Base-by-base conservation (phyloP, 2,888 invertebrate species). In the Salticus scenicus region DNA sequence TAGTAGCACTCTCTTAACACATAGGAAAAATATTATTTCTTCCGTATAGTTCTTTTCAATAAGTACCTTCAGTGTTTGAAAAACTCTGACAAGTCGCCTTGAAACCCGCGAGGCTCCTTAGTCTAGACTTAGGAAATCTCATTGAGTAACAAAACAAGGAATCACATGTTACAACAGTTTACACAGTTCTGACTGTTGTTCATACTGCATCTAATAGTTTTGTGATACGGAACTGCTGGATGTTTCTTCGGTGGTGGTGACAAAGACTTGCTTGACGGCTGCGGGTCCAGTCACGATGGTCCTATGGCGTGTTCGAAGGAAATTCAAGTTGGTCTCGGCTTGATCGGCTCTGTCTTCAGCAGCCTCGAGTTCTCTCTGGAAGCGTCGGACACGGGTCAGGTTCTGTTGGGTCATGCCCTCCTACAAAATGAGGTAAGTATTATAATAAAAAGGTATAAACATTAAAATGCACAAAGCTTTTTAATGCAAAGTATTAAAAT, bases 251-350 rank as follows among this genome's bases (percentile, higher is more conserved):
- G 86, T 80, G 71, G 86, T 86, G 64, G 86, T 86, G 64, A 80
- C 80, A 37, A 76, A 66, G 30, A 86, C 80, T 57, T 80, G 79
- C 51, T 79, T 86, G 63, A 86, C 71, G 63, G 86, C 31, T 4
- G 79, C 80, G 0, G 86, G 86, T 27, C 85, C 85, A 0, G 86
- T 86, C 24, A 86, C 86, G 71, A 86, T 86, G 87, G 87, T 87
- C 93, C 98, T 97, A 94, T 98, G 98, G 94, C 98, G 98, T 93
- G 98, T 97, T 91, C 98, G 96, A 93, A 98, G 97, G 92, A 98
- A 94, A 90, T 95, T 95, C 92, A 98, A 94, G 92, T 96, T 97
- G 94, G 95, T 96, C 93, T 98, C 98, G 90, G 98, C 98, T 90
- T 94, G 94, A 90, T 98, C 98, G 90, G 98, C 98, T 90, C 98